A percentile compares a stretch with the other conserved stretches of the same genome.
phyloP scores from a whole-genome alignment of 2,797 vertebrate species.

The Alcedo atthis region DNA sequence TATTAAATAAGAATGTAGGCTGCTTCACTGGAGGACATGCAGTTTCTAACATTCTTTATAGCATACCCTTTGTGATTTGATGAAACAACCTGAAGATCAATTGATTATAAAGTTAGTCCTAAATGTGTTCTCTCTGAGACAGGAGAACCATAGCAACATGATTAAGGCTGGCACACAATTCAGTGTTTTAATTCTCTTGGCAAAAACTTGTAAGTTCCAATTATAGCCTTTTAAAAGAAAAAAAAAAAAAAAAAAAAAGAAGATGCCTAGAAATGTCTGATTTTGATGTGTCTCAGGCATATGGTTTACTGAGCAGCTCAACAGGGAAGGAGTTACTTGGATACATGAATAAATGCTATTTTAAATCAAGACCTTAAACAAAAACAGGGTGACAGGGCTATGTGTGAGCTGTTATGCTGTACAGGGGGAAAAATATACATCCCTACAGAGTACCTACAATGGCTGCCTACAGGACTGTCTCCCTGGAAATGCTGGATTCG shows the following conservation, averaged over 20 bases:
- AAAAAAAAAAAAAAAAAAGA: no score
- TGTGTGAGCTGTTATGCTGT: neutral
- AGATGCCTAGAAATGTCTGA: slow-evolving; percentile 40
- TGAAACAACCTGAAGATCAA: neutral
- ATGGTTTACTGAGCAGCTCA: slow-evolving; percentile 38
- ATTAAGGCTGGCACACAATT: slow-evolving; percentile 45
- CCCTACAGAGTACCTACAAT: neutral
- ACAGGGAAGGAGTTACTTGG: slow-evolving; percentile 25
- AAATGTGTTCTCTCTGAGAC: slow-evolving; percentile 37
- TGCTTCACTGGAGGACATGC: neutral
- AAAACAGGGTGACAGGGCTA: neutral
- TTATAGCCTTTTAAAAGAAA: neutral
- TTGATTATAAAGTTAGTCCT: slow-evolving; percentile 30
- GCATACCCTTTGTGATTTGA: neutral
- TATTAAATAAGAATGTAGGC: neutral
- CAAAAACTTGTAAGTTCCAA: slow-evolving; percentile 47
- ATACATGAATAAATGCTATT: slow-evolving; percentile 4
- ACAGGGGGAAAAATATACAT: neutral
- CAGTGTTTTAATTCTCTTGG: slow-evolving; percentile 49
- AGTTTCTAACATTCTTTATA: neutral
- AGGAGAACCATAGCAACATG: slow-evolving; percentile 59
- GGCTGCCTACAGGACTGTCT: neutral
- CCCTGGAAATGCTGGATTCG: slow-evolving; percentile 15
- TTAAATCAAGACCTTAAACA: slow-evolving; percentile 29
- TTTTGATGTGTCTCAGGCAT: slow-evolving; percentile 22